Base-by-base conservation (phyloP, 64 coral and sea anemone genomes). In the Acropora tenuis region DNA sequence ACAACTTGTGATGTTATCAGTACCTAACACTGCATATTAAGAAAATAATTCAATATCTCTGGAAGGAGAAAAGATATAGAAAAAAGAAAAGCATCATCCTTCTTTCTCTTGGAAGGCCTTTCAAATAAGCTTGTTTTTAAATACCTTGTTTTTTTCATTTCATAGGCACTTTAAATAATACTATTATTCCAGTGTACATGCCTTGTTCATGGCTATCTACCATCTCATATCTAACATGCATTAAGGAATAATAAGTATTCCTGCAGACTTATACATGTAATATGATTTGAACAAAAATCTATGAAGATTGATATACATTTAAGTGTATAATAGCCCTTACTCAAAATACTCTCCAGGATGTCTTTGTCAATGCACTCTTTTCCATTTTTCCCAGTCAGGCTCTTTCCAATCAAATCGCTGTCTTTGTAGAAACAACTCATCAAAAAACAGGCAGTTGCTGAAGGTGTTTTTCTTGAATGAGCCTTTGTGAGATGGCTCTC, bases 301-400 rank as follows among this genome's bases (percentile, higher is more conserved):
- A 30, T 73, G 69, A 73, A 30, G 69, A 30, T 73, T 30, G n/a
- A 73, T 73, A 73, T 73, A 73, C 69, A 73, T 73, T 55, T 55
- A 55, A 55, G 52, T 55, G 52, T 76, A 6, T 76, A 76, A 76
- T 76, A 76, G 66, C 50, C 52, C 80, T 91, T 91, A 91, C 89
- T 91, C 80, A 91, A 6, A 19, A 91, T 91, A 44, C 89, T 91
- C 1, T 91, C 89, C 19, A 91, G 47, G 49, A 91, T 91, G 79
- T 91, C 89, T 63, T 9, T 43, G 57, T 91, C 69, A 20, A 91
- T 6, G 46, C 42, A 82, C 40, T 55, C 7, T 46, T 92, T 92
- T 15, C 74, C 74, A 76, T 92, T 75, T 3, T 69, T 75, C 9
- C 90, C 90, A 19, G 80, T 77, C 8, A 92, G 15, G 45, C 82